These are phyloP conservation scores for Pristionchus mayeri DNA, from an alignment of 2,888 invertebrate genomes.

Conservation along the genomic window DNA sequence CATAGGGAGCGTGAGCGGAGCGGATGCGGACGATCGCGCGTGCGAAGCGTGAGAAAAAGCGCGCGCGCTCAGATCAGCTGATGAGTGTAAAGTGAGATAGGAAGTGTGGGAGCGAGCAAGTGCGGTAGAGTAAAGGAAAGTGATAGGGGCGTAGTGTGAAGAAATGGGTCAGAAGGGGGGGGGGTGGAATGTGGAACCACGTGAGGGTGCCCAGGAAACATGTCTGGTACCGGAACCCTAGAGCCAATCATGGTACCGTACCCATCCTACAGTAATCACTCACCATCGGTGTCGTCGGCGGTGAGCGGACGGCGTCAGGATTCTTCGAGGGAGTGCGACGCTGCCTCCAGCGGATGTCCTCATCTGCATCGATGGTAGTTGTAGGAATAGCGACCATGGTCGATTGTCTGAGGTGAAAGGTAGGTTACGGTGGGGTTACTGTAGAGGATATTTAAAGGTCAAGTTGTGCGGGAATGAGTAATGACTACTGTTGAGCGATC, in stretches of 20 bases:
- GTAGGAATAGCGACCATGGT: neutral
- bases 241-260: neutral
- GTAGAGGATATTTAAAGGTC: neutral
- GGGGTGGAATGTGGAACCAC: neutral
- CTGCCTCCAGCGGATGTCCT: neutral
- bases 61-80: neutral
- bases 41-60: neutral
- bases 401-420: too few species aligned
- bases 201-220: neutral
- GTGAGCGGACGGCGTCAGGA: neutral
- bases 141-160: neutral
- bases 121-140: neutral
- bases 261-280: neutral
- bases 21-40: neutral
- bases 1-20: neutral
- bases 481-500: neutral
- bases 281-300: neutral
- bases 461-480: neutral
- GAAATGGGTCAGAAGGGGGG: neutral
- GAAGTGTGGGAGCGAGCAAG: neutral
- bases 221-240: neutral
- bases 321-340: neutral
- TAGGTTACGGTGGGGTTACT: neutral
- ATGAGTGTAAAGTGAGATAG: neutral
- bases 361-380: neutral